Percentiles rank a stretch among this genome's conserved stretches.
These are phyloP conservation scores for Magallana ariakensis DNA, from an alignment of 1,140 invertebrate species.

Conservation along the genomic window DNA sequence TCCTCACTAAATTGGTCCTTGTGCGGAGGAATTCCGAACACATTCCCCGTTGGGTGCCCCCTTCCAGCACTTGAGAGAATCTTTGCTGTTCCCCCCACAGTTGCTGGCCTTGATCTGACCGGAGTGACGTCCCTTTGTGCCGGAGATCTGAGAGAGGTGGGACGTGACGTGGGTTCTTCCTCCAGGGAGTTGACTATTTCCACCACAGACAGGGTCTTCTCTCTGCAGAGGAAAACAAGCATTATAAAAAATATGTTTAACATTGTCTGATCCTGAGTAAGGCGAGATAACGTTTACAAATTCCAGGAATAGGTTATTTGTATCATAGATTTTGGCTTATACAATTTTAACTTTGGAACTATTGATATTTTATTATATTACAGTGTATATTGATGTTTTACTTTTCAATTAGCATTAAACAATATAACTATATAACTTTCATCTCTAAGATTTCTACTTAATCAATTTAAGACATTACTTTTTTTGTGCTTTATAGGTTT, in stretches of 20 bases:
- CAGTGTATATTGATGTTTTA: no score
- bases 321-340: no score
- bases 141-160: not conserved
- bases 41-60: not conserved
- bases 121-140: conserved; percentile 5
- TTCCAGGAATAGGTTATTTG: no score
- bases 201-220: conserved; percentile 62
- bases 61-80: not conserved
- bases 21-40: not conserved
- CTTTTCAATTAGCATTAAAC: no score
- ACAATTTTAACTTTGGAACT: no score
- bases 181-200: conserved; percentile 60
- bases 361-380: no score
- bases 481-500: no score
- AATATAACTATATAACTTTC: no score
- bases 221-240: conserved; percentile 35
- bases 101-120: not conserved
- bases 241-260: not conserved
- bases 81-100: conserved; percentile 8
- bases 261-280: no score
- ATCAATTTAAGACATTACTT: no score
- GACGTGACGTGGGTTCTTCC: conserved; percentile 9
- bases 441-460: no score
- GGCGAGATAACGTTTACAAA: no score
- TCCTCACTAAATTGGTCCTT: conserved; percentile 44